These are phyloP conservation scores for Catostylus mosaicus DNA, from an alignment of 30 jellyfish, hydroid and myxozoan genomes.

Conservation along the genomic window DNA sequence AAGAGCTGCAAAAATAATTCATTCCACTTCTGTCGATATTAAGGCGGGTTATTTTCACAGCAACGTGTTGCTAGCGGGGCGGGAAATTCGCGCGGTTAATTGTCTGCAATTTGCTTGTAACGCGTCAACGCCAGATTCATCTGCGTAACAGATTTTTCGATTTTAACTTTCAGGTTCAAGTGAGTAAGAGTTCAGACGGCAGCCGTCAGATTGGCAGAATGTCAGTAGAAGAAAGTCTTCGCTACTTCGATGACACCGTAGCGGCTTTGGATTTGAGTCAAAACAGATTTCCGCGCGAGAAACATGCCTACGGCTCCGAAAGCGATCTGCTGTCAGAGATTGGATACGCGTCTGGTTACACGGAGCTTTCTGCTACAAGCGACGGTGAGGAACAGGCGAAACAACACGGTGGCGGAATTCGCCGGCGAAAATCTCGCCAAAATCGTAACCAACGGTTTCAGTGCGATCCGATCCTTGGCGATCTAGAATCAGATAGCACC, in stretches of 20 bases:
- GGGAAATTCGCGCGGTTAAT: neutral
- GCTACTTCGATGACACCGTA: slow-evolving; percentile 48
- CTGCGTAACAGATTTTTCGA: neutral
- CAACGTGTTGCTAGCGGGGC: neutral
- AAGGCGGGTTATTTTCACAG: neutral
- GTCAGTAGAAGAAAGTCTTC: slow-evolving; percentile 68
- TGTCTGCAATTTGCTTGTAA: neutral
- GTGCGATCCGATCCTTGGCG: slow-evolving; percentile 63
- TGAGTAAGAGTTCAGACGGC: neutral
- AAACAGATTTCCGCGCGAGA: neutral
- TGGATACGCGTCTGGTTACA: slow-evolving; percentile 78
- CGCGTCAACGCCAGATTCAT: neutral
- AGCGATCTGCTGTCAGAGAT: slow-evolving; percentile 67
- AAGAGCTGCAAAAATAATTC: no score
- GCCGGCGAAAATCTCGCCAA: slow-evolving; percentile 66
- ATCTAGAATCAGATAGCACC: slow-evolving; percentile 73
- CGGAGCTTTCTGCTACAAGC: slow-evolving; percentile 67
- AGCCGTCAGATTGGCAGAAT: slow-evolving; percentile 3
- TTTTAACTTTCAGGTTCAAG: slow-evolving; percentile 15
- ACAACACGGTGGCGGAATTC: slow-evolving; percentile 19
- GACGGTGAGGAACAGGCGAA: slow-evolving; percentile 45
- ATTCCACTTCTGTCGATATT: neutral
- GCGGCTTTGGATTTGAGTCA: slow-evolving; percentile 22
- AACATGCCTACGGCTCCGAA: slow-evolving; percentile 57
- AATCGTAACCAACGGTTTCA: slow-evolving; percentile 57